A percentile compares a stretch with the other conserved stretches of the same genome.
Conservation (phyloP, 2,888 invertebrate species). For the Microctonus hyperodae region DNA sequence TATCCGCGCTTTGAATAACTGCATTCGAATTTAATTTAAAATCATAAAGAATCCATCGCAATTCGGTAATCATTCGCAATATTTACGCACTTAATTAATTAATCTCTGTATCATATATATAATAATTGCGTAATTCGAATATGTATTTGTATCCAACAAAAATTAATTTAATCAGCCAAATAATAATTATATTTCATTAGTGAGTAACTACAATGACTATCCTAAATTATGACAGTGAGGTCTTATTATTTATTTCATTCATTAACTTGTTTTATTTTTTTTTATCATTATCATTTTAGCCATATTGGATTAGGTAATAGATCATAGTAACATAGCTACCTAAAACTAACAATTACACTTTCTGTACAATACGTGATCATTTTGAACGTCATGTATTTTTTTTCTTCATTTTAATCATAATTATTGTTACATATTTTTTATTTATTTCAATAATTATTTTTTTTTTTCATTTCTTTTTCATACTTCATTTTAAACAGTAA, state of each 20-base stretch:
- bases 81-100: background rate
- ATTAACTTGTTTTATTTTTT: too few relatives aligned
- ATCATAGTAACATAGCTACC: slow-evolving; percentile 55
- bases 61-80: background rate
- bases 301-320: slow-evolving; percentile 47
- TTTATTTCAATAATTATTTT: slow-evolving; percentile 17
- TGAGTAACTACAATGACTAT: slow-evolving; percentile 37
- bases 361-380: slow-evolving; percentile 60
- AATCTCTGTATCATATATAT: background rate
- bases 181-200: slow-evolving; percentile 33
- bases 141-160: slow-evolving; percentile 28
- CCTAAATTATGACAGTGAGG: slow-evolving; percentile 41
- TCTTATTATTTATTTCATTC: slow-evolving; percentile 13
- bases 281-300: slow-evolving; percentile 34
- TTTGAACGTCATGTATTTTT: slow-evolving; percentile 31
- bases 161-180: slow-evolving; percentile 35
- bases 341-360: slow-evolving; percentile 60
- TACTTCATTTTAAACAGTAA: slow-evolving; percentile 42
- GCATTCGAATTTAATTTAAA: background rate
- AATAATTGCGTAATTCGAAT: background rate
- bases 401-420: slow-evolving; percentile 30
- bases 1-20: background rate
- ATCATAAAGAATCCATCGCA: background rate
- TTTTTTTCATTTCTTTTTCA: background rate
- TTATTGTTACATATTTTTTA: slow-evolving; percentile 33